These are phyloP conservation scores for Keiferia lycopersicella DNA, from an alignment of 2,888 invertebrate genomes.

Conservation along the genomic window DNA sequence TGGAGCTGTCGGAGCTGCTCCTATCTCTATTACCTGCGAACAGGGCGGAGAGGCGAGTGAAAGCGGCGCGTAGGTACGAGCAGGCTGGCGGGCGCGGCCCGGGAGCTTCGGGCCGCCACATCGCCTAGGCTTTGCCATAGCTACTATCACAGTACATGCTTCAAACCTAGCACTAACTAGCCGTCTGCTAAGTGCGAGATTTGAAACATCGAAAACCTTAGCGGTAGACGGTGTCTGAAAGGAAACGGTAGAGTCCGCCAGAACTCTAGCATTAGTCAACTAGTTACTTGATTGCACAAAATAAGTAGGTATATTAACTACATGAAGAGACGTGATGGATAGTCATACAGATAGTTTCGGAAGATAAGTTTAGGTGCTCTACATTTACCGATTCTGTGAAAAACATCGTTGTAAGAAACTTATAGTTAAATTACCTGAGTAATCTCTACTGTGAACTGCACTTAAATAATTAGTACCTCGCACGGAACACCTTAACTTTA, in stretches of 20 bases:
- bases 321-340: constrained; percentile 63
- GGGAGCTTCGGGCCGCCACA: constrained; percentile 27
- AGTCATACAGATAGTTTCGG: constrained; percentile 45
- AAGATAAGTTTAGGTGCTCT: constrained; percentile 76
- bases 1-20: constrained; percentile 83
- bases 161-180: constrained; percentile 43
- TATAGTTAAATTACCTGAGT: constrained; percentile 45
- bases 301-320: constrained; percentile 44
- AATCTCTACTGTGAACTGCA: constrained; percentile 37
- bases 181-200: constrained; percentile 40
- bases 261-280: constrained; percentile 33
- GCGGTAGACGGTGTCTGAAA: constrained; percentile 49
- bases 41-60: constrained; percentile 72
- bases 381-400: constrained; percentile 65
- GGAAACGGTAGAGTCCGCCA: constrained; percentile 38
- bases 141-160: constrained; percentile 28
- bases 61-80: constrained; percentile 33
- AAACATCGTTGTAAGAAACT: constrained; percentile 50
- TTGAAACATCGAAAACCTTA: constrained; percentile 39
- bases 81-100: constrained; percentile 29
- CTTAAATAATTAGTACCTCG: constrained; percentile 65
- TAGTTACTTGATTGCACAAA: constrained; percentile 37
- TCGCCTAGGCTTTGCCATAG: constrained; percentile 22
- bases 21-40: constrained; percentile 84
- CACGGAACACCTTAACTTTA: constrained; percentile 80